A percentile compares a stretch with the other conserved stretches of the same genome.
Conservation (phyloP, 2,113 vertebrate genomes). For the Acinonyx jubatus region DNA sequence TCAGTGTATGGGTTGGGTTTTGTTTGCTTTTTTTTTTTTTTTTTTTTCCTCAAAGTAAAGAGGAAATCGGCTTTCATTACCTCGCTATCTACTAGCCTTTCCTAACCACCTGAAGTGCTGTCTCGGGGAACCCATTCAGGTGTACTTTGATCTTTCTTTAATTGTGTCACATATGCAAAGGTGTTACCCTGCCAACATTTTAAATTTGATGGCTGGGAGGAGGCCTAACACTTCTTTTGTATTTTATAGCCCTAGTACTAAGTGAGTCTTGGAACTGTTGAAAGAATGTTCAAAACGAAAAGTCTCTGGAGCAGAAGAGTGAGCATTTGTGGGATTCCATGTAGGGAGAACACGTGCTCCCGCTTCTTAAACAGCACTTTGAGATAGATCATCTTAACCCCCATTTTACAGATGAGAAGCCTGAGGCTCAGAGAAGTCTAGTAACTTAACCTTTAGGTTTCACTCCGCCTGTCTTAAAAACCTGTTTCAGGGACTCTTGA, state of each 20-base stretch:
- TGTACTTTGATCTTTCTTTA: neutral
- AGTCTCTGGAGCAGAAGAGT: neutral
- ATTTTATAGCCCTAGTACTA: neutral
- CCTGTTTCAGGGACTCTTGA: neutral
- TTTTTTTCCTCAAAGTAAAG: neutral
- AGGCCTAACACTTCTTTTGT: neutral
- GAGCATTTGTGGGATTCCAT: neutral
- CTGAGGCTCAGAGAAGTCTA: neutral
- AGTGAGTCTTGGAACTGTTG: neutral
- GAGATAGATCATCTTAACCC: neutral
- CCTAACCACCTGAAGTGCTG: neutral
- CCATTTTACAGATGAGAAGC: neutral
- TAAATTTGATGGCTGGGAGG: neutral
- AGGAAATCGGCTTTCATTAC: neutral
- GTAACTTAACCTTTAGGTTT: neutral
- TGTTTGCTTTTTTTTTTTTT: neutral
- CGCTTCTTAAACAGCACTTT: neutral
- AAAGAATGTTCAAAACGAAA: conserved; percentile 22
- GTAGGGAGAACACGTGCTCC: neutral
- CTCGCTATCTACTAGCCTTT: neutral
- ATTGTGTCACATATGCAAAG: neutral
- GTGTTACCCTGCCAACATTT: neutral
- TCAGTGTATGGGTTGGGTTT: neutral
- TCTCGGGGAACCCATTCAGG: neutral
- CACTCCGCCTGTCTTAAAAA: conserved; percentile 35